Conservation (phyloP, 2,888 invertebrate species). For the Antitype chi region DNA sequence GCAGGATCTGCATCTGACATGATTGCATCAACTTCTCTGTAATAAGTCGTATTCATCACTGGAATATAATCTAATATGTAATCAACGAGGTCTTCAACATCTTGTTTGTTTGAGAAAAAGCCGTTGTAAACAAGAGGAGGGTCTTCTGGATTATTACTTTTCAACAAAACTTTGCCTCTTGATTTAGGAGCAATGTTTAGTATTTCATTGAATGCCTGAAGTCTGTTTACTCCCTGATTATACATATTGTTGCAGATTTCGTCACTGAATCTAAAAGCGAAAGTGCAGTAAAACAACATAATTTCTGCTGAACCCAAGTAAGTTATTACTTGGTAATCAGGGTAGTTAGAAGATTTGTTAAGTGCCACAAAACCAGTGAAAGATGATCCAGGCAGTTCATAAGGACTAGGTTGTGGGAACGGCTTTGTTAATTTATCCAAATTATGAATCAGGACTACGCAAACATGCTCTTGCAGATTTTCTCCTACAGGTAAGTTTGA, state of each 20-base stretch:
- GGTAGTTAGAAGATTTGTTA: constrained; percentile 59
- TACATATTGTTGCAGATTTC: constrained; percentile 67
- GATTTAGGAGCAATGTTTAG: constrained; percentile 80
- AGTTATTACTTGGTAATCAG: constrained; percentile 68
- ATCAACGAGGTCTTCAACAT: constrained; percentile 64
- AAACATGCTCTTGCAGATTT: constrained; percentile 73
- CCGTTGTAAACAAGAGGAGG: constrained; percentile 67
- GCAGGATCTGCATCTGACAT: constrained; percentile 60
- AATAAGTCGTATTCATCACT: constrained; percentile 69
- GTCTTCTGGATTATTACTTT: constrained; percentile 65
- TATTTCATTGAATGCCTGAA: constrained; percentile 65
- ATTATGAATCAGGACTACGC: constrained; percentile 57
- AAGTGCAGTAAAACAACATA: constrained; percentile 75
- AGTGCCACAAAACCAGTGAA: constrained; percentile 67
- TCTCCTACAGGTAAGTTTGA: constrained; percentile 75
- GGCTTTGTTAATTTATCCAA: constrained; percentile 81
- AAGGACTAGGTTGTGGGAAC: constrained; percentile 60
- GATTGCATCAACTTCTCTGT: constrained; percentile 64
- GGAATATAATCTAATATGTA: constrained; percentile 64
- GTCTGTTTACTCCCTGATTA: constrained; percentile 37
- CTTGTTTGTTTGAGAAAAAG: constrained; percentile 64
- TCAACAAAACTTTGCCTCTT: constrained; percentile 68
- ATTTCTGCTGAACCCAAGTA: constrained; percentile 49
- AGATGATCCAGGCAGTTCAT: constrained; percentile 56
- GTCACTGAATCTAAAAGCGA: constrained; percentile 87